These are phyloP conservation scores for Sarcophaga carnaria DNA, from an alignment of 2,888 invertebrate genomes.

Conservation along the genomic window DNA sequence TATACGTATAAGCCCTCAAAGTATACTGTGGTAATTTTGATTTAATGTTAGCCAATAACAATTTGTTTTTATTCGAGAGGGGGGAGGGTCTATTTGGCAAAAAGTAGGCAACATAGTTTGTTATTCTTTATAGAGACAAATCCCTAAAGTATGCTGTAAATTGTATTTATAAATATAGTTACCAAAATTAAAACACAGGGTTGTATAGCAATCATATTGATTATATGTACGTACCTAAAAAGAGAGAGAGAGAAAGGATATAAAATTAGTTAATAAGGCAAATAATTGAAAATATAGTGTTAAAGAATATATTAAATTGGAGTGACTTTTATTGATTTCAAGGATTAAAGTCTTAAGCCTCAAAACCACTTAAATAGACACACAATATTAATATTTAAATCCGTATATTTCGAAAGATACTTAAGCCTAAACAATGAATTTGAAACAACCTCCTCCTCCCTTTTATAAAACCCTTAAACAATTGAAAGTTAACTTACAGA, in stretches of 20 bases:
- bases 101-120: not conserved
- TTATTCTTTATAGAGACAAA: not conserved
- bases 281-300: too few species aligned
- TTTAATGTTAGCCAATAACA: not conserved
- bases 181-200: not conserved
- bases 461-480: too few species aligned
- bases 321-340: too few species aligned
- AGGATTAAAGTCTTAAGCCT: too few species aligned
- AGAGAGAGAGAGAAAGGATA: not conserved
- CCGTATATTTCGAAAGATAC: too few species aligned
- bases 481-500: too few species aligned
- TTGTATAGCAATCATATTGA: not conserved
- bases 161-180: not conserved
- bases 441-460: too few species aligned
- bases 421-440: too few species aligned
- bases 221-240: slow-evolving; percentile 38
- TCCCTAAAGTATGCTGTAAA: not conserved
- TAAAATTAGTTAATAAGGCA: not conserved
- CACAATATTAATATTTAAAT: too few species aligned
- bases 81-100: not conserved
- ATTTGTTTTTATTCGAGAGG: not conserved
- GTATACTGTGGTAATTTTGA: not conserved
- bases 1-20: too few species aligned
- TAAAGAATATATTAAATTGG: too few species aligned
- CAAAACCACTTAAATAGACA: too few species aligned